Evolutionary conservation across 2,113 vertebrate species (phyloP).

Genomic region (Rhadina sibilatrix): DNA sequence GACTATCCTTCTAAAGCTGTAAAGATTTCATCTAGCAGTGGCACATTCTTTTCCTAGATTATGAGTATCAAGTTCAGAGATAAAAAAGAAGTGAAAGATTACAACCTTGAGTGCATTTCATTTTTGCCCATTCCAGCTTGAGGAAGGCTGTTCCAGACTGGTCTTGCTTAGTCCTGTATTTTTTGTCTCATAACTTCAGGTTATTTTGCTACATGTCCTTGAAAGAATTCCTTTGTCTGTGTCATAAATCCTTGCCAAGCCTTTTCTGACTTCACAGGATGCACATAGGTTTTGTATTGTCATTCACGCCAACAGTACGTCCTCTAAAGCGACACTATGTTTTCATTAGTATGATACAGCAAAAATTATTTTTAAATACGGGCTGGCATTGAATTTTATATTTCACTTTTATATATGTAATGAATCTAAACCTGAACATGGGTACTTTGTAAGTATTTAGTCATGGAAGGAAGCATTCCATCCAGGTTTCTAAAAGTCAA

Average conservation of each 20-base stretch:
- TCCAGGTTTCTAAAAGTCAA: background rate
- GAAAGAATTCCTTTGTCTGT: constrained; percentile 50
- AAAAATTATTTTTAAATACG: background rate
- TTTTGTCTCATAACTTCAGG: constrained; percentile 19
- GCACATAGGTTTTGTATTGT: constrained; percentile 36
- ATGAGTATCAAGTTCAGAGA: background rate
- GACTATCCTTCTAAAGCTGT: background rate
- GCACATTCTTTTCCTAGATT: background rate
- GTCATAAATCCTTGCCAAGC: constrained; percentile 33
- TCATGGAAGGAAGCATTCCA: background rate
- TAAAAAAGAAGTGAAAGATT: background rate
- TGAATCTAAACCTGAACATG: background rate
- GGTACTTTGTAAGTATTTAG: background rate
- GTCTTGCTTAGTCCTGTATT: constrained; percentile 19
- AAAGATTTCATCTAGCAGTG: background rate
- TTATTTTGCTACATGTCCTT: constrained; percentile 51
- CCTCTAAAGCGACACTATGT: background rate
- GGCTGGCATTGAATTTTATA: background rate
- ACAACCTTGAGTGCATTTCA: background rate
- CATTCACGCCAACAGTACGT: constrained; percentile 17
- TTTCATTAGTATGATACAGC: constrained; percentile 17
- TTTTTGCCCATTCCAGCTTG: background rate
- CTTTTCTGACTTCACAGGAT: constrained; percentile 32
- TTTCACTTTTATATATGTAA: background rate
- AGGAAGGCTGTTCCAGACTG: background rate